Base-by-base conservation (phyloP, 2,113 vertebrate species). In the Taurulus bubalis region DNA sequence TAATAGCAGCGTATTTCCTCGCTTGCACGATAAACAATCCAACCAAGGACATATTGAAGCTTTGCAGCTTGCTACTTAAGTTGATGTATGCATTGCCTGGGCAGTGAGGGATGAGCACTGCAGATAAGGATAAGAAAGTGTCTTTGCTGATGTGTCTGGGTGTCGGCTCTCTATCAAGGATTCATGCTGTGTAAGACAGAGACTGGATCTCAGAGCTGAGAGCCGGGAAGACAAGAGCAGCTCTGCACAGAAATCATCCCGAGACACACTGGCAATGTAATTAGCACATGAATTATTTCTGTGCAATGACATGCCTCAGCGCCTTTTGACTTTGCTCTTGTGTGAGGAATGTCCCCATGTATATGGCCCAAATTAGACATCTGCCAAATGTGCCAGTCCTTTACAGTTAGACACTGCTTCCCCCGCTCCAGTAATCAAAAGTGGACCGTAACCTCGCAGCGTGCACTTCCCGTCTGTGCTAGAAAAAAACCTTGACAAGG, bases 281-380 rank as follows among this genome's bases (percentile, higher is more conserved):
- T 95, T 94, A 94, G 91, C 84, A 85, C 90, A 93, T 93, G 85
- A 94, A 92, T 94, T 89, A 92, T 92, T 94, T 91, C 84, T 81
- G 83, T 80, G 85, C 77, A 68, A 83, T 85, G 90, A 91, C 91
- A 87, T 70, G 89, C 89, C 89, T 92, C 86, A 82, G 87, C 51
- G 84, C 87, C 91, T 88, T 86, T 90, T 83, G 90, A 90, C 89
- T 92, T 92, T 87, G 79, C 91, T 89, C 83, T 90, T 75, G 84
- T 89, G 82, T 90, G 83, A 87, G 83, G 75, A 84, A 84, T 71
- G 90, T 86, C 83, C 89, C 74, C 56, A 40, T 82, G 77, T 87
- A 82, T 91, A 68, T 66, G 75, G 77, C 72, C 84, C 56, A 83
- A 90, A 89, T 92, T 85, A 91, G 82, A 91, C 83, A 88, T 88